Percentiles rank a stretch among this genome's conserved stretches.
Conservation (phyloP, 1,140 invertebrate species). For the Lysiphlebus fabarum region DNA sequence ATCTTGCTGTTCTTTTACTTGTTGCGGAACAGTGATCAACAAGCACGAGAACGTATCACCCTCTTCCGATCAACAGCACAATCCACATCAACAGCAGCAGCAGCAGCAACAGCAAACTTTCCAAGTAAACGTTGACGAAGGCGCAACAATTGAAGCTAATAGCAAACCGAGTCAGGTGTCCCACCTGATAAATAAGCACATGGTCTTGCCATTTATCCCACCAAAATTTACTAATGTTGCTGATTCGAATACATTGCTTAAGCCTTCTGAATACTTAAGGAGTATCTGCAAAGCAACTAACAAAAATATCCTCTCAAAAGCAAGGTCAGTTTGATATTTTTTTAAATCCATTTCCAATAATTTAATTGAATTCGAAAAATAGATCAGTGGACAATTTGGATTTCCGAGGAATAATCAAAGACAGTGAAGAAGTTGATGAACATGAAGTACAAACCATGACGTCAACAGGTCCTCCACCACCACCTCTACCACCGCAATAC, state of each 20-base stretch:
- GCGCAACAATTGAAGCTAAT: conserved; percentile 43
- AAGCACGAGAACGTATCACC: conserved; percentile 46
- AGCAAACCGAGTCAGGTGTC: conserved; percentile 45
- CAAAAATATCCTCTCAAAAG: conserved; percentile 47
- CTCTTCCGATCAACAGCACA: conserved; percentile 30
- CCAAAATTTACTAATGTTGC: conserved; percentile 75
- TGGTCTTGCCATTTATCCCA: conserved; percentile 81
- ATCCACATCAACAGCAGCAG: conserved; percentile 44
- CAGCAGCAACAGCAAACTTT: conserved; percentile 36
- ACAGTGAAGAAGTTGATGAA: conserved; percentile 25
- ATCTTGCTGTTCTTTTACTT: conserved; percentile 22
- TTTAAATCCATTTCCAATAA: neutral
- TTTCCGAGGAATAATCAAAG: conserved; percentile 38
- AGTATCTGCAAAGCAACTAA: conserved; percentile 64
- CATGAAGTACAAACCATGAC: conserved; percentile 31
- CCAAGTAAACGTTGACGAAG: conserved; percentile 31
- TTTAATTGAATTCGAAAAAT: neutral
- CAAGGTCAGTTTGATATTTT: conserved; percentile 40
- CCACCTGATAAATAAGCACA: conserved; percentile 75
- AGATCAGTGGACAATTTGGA: conserved; percentile 54
- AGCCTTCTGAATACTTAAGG: conserved; percentile 85
- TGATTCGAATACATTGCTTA: conserved; percentile 77
- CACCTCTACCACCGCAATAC: conserved; percentile 54
- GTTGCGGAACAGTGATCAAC: conserved; percentile 53
- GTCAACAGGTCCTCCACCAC: conserved; percentile 55